Evolutionary conservation across 2,113 vertebrate genomes (phyloP).

Genomic region (Ictalurus punctatus): DNA sequence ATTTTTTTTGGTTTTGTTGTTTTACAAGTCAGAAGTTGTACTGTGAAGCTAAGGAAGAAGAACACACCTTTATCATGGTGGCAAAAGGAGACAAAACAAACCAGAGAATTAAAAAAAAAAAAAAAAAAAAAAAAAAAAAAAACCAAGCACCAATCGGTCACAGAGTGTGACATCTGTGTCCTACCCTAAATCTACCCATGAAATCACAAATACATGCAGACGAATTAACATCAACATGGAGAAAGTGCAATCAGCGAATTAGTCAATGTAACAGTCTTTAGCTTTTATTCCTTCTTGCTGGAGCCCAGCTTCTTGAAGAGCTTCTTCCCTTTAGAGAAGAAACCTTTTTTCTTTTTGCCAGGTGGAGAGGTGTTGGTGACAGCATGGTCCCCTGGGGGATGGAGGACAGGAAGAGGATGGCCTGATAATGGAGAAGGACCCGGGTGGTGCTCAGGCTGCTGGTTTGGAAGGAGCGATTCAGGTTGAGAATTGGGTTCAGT

Average conservation of each 20-base stretch:
- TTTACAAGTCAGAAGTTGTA: not conserved
- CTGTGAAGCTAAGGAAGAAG: not conserved
- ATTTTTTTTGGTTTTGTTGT: no score
- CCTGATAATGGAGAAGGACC: constrained; percentile 5
- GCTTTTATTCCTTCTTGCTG: constrained; percentile 81
- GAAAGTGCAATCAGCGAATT: constrained; percentile 50
- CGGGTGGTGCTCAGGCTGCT: not conserved
- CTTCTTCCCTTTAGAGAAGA: constrained; percentile 89
- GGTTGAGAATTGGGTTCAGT: constrained; percentile 5
- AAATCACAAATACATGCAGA: not conserved
- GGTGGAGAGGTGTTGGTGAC: constrained; percentile 58
- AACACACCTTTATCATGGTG: constrained; percentile 45
- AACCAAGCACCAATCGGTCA: not conserved
- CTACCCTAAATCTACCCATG: not conserved
- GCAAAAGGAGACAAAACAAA: constrained; percentile 11
- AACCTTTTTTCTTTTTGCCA: constrained; percentile 81
- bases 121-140: not conserved
- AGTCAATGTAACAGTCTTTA: constrained; percentile 19
- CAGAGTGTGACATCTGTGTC: not conserved
- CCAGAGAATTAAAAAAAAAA: not conserved
- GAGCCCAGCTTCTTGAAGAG: constrained; percentile 87
- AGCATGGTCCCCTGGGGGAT: constrained; percentile 45
- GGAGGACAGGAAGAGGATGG: constrained; percentile 8
- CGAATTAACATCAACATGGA: not conserved
- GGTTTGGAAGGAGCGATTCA: not conserved